Evolutionary conservation across 2,113 vertebrate species (phyloP), one percentile per base, ranked within the genome.

Genomic region (Eublepharis macularius): DNA sequence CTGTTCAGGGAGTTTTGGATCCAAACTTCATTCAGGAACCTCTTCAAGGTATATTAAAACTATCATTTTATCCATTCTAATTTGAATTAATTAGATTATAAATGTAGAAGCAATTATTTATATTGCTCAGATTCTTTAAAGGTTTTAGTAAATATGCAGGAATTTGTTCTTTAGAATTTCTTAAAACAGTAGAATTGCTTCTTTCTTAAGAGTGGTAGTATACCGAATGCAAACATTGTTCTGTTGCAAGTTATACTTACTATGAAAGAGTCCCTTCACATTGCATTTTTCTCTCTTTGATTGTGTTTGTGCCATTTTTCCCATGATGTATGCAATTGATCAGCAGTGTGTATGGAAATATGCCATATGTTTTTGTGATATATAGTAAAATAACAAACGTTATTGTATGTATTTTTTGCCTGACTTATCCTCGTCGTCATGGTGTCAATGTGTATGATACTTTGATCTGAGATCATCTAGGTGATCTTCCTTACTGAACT

Each of bases 31-130:
- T 91, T 51, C 93, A 93, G 82, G 96, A 95, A 80, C 93, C 94
- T 32, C 81, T 78, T 1, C 94, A 93, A 97, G 97, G 97, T 97
- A 95, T 29, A 9, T 75, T 43, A 2, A 60, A 21, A 65, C 54
- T 81, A 26, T 85, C 24, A 60, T 60, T 16, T 70, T 16, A 39
- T 73, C 1, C 21, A n/a, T 6, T 36, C n/a, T 51, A 70, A 70
- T 68, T 6, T 80, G 14, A 17, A 66, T 80, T 32, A 16, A 63
- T 8, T 17, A 19, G 21, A 26, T 54, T 0, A 0, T 39, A 39
- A 78, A 78, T 60, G 51, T 39, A 19, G 54, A 26, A 34, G 21
- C 10, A 7, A 2, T 19, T 21, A 13, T 68, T 0, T 63, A 29
- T 29, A 16, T 21, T 80, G 47, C 43, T 39, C 60, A 24, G 26